A percentile compares a stretch with the other conserved stretches of the same genome.
phyloP scores from a whole-genome alignment of 2,797 vertebrate species.

The Podarcis lilfordi region DNA sequence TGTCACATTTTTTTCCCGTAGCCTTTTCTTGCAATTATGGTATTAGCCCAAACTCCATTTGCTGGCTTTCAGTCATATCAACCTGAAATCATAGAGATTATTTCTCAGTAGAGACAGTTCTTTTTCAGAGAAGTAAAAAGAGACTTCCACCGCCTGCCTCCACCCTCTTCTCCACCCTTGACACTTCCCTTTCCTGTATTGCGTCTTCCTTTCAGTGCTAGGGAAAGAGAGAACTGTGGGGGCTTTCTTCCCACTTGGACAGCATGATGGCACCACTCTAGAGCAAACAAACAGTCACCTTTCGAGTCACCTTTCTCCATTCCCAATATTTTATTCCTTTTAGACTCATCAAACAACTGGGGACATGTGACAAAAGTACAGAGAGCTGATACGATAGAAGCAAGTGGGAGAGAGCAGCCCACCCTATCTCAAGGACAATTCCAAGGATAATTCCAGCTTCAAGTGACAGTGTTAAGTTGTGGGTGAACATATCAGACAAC shows the following conservation, averaged over 20 bases:
- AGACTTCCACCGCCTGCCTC: not conserved
- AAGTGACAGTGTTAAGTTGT: not conserved
- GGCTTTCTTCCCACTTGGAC: not conserved
- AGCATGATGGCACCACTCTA: not conserved
- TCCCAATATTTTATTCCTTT: not conserved
- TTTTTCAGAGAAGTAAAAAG: not conserved
- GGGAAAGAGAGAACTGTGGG: not conserved
- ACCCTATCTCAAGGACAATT: not conserved
- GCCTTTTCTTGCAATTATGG: not conserved
- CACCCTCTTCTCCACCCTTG: not conserved
- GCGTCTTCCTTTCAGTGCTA: not conserved
- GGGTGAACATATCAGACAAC: too few species aligned
- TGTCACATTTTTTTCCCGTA: conserved; percentile 27
- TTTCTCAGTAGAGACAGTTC: not conserved
- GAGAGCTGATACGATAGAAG: not conserved
- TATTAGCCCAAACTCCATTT: not conserved
- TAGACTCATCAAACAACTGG: too few species aligned
- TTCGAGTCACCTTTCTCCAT: not conserved
- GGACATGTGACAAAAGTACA: not conserved
- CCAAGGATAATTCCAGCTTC: not conserved
- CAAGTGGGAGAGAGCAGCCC: not conserved
- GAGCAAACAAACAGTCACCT: not conserved
- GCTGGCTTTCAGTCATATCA: conserved; percentile 26
- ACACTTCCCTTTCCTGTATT: not conserved
- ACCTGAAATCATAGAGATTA: not conserved